These are phyloP conservation scores for Gnatocerus cornutus DNA, from an alignment of 2,888 invertebrate genomes.

Conservation along the genomic window DNA sequence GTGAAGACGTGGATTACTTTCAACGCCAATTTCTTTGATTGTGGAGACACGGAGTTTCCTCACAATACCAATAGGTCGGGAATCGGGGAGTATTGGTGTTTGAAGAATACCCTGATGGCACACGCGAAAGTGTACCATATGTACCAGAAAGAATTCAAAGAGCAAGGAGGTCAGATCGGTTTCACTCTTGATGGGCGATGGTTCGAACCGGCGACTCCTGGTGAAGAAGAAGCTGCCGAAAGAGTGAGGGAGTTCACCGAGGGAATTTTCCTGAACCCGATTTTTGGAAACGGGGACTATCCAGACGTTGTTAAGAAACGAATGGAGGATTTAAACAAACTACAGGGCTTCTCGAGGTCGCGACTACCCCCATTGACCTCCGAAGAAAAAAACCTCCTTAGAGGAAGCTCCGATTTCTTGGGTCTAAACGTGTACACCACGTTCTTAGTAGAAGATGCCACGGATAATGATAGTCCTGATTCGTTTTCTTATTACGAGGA, in stretches of 20 bases:
- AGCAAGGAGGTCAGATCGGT: constrained; percentile 72
- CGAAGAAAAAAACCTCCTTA: constrained; percentile 50
- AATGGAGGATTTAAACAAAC: constrained; percentile 52
- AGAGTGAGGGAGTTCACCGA: constrained; percentile 72
- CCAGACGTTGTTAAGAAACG: constrained; percentile 54
- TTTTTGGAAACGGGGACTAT: constrained; percentile 58
- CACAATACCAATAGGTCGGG: constrained; percentile 75
- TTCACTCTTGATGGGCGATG: constrained; percentile 77
- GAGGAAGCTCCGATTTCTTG: constrained; percentile 56
- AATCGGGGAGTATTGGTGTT: constrained; percentile 77
- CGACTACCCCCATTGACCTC: constrained; percentile 52
- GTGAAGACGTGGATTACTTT: constrained; percentile 81
- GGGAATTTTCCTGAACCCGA: constrained; percentile 55
- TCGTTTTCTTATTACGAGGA: constrained; percentile 77
- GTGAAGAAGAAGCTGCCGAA: constrained; percentile 77
- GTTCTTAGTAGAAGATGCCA: constrained; percentile 49
- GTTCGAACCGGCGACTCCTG: constrained; percentile 75
- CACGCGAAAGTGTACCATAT: constrained; percentile 80
- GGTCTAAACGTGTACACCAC: constrained; percentile 56
- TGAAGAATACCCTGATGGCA: constrained; percentile 78
- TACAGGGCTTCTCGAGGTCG: constrained; percentile 55
- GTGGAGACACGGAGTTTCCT: constrained; percentile 72
- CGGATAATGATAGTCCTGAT: constrained; percentile 23
- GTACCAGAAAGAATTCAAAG: constrained; percentile 75
- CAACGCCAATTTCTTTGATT: constrained; percentile 77